phyloP scores from a whole-genome alignment of 2,113 vertebrate genomes.

The Platichthys stellatus region DNA sequence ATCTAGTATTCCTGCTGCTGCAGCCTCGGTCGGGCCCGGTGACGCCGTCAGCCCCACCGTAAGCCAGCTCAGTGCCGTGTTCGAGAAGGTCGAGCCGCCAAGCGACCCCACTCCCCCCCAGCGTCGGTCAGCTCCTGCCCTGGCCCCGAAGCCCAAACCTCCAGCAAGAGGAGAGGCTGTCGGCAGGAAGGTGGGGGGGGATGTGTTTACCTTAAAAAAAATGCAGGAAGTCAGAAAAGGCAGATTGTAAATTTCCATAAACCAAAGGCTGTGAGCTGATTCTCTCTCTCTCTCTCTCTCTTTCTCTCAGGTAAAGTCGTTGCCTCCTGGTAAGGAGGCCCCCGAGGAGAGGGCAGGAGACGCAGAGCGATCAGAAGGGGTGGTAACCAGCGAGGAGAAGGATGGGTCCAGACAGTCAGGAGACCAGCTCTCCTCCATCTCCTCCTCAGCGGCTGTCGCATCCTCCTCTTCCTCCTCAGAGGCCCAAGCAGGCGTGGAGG shows the following conservation, averaged over 20 bases:
- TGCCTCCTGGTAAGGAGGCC: constrained; percentile 30
- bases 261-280: background rate
- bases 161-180: constrained; percentile 73
- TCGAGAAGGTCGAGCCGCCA: constrained; percentile 90
- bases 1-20: background rate
- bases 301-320: constrained; percentile 67
- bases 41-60: constrained; percentile 96
- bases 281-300: background rate
- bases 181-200: constrained; percentile 76
- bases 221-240: background rate
- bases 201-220: background rate
- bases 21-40: constrained; percentile 39
- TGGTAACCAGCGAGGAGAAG: constrained; percentile 23
- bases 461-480: constrained; percentile 50
- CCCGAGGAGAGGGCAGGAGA: constrained; percentile 23
- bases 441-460: constrained; percentile 44
- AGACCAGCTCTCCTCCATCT: constrained; percentile 57
- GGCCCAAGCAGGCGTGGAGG: constrained; percentile 34
- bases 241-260: background rate
- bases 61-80: constrained; percentile 95
- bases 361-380: constrained; percentile 32
- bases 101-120: constrained; percentile 88
- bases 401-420: constrained; percentile 36
- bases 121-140: constrained; percentile 71
- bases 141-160: constrained; percentile 72